These are phyloP conservation scores for Hypotaenidia okinawae DNA, from an alignment of 2,797 vertebrate species.

Conservation along the genomic window DNA sequence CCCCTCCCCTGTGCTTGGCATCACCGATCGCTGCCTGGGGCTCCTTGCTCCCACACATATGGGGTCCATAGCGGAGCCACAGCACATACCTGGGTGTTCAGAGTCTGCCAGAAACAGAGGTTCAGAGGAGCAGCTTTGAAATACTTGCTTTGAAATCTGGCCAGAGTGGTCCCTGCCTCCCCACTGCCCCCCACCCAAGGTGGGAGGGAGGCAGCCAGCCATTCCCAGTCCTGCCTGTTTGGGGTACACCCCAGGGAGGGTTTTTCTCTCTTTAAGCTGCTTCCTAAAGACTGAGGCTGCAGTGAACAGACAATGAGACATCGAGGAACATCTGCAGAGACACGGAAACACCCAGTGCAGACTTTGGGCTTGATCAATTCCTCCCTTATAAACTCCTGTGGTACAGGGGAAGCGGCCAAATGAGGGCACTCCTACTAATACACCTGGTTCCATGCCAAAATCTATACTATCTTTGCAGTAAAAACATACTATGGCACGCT, in stretches of 20 bases:
- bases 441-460: background rate
- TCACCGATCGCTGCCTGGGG: background rate
- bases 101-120: background rate
- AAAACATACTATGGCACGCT: background rate
- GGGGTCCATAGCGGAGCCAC: background rate
- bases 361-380: background rate
- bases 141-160: background rate
- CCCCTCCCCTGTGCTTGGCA: too few species aligned
- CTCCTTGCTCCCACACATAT: background rate
- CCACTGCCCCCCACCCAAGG: background rate
- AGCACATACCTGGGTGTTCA: background rate
- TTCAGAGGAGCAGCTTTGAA: background rate
- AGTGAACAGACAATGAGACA: background rate
- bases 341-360: background rate
- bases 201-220: background rate
- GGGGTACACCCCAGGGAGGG: fast-evolving
- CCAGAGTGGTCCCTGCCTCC: background rate
- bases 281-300: background rate
- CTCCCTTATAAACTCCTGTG: background rate
- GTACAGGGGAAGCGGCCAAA: background rate
- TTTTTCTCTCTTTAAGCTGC: background rate
- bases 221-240: background rate
- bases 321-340: background rate
- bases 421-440: background rate
- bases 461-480: background rate